Evolutionary conservation across 2,888 invertebrate species (phyloP), one percentile per base, ranked within the genome.

Genomic region (Vandiemenella viatica): DNA sequence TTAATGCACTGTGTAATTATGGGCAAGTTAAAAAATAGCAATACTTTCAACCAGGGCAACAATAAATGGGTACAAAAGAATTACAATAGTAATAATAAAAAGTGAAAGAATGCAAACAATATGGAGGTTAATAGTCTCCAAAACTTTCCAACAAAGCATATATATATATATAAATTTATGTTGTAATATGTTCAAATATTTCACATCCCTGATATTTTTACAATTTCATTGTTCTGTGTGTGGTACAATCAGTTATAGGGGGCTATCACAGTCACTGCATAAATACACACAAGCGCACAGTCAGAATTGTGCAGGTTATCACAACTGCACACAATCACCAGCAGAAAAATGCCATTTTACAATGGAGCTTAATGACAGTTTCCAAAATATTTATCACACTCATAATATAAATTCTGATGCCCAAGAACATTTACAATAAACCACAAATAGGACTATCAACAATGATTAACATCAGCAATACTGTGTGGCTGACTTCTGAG

Each of bases 181-280:
- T 32, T 32, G n/a, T 32, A 32, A 10, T 32, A 32, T 10, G n/a
- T 32, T 23, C 44, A 38, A 41, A 45, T 50, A 48, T 50, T 19
- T 45, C 46, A 45, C 43, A 48, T 48, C 48, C 50, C 53, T 50
- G 50, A 48, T 50, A 50, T 49, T 46, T n/a, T 43, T 45, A 50
- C 49, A 52, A 46, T 43, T 32, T 48, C 19, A 42, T 32, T 47
- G 16, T 53, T 41, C 44, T 40, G 46, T 50, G 26, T 48, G n/a
- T 32, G n/a, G n/a, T n/a, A n/a, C n/a, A n/a, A n/a, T n/a, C 32
- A 38, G 22, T 38, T 19, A 15, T 46, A 10, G 37, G 44, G 26
- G 52, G 52, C 52, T 54, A 54, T 54, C 54, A 54, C 54, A 54
- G 54, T 50, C 49, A 52, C 52, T 49, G 48, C 54, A 51, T 50